These are phyloP conservation scores for Eleginops maclovinus DNA, from an alignment of 2,113 vertebrate species.

Conservation along the genomic window DNA sequence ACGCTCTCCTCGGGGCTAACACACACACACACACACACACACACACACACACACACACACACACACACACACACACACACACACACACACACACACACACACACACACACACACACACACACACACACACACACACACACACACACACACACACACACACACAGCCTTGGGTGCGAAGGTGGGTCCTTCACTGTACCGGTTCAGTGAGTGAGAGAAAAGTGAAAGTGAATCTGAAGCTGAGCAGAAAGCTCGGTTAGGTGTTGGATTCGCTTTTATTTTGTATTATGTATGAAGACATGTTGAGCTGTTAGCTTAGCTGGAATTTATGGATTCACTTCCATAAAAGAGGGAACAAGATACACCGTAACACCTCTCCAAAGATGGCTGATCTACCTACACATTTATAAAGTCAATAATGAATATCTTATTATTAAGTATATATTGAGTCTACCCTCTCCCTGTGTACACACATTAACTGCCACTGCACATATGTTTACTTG, in stretches of 20 bases:
- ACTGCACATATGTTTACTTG: background rate
- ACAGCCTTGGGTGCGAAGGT: background rate
- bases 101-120: background rate
- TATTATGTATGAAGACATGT: background rate
- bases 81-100: background rate
- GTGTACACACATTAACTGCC: background rate
- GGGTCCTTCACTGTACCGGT: slow-evolving; percentile 8
- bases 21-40: background rate
- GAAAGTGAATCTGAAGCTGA: background rate
- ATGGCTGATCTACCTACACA: background rate
- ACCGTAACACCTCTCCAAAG: background rate
- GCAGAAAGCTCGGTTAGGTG: background rate
- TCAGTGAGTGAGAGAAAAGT: slow-evolving; percentile 5
- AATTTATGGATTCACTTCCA: background rate
- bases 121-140: background rate
- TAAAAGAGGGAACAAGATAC: background rate
- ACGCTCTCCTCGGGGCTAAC: slow-evolving; percentile 41
- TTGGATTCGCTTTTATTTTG: background rate
- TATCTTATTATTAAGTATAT: too few species aligned
- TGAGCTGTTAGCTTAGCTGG: background rate
- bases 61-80: background rate
- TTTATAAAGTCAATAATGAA: slow-evolving; percentile 7
- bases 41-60: background rate
- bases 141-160: slow-evolving; percentile 3
- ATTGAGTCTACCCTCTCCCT: background rate